Conservation (phyloP, 2,113 vertebrate genomes). For the Sakesphorus luctuosus region DNA sequence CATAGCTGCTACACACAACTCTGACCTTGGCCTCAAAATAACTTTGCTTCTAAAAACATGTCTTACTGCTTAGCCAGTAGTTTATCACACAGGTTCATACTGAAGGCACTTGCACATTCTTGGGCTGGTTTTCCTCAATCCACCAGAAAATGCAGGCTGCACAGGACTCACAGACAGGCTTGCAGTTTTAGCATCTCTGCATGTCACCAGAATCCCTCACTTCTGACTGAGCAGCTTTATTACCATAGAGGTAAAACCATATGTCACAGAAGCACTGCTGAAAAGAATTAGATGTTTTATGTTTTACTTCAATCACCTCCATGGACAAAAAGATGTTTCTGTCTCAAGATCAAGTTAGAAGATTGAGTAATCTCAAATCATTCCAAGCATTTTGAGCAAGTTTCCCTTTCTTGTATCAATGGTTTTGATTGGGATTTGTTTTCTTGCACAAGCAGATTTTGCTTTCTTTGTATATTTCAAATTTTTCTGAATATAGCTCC, state of each 20-base stretch:
- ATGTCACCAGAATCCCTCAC: background rate
- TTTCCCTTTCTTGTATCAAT: background rate
- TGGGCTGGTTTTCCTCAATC: background rate
- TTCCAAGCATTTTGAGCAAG: background rate
- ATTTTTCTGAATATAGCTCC: background rate
- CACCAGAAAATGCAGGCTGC: background rate
- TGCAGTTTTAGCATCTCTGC: background rate
- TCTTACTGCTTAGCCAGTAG: background rate
- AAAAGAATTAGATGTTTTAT: background rate
- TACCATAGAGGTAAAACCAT: background rate
- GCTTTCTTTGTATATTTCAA: background rate
- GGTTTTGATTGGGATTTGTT: background rate
- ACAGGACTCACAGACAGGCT: background rate
- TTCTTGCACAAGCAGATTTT: background rate
- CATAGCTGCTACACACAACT: background rate
- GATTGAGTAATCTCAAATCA: background rate
- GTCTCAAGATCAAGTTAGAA: background rate
- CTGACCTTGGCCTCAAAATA: background rate
- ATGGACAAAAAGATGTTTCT: background rate
- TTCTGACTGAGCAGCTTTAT: background rate
- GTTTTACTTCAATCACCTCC: background rate
- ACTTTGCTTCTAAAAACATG: background rate
- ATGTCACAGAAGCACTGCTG: background rate
- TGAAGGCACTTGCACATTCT: background rate
- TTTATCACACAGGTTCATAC: background rate